Base-by-base conservation (phyloP, 2,888 invertebrate species). In the Pemphredon lugubris region DNA sequence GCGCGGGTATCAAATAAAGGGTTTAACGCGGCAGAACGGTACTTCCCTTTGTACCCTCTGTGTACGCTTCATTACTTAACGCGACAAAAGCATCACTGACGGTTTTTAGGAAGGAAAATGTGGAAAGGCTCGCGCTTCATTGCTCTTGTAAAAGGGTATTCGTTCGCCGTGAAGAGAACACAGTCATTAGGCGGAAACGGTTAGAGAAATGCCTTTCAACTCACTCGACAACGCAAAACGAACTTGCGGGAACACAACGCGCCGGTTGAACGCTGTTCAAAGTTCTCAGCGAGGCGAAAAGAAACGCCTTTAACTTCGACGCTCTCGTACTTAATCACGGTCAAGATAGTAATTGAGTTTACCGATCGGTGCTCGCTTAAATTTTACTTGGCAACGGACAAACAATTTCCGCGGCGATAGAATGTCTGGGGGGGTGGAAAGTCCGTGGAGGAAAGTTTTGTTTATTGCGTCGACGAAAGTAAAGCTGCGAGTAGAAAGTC, bases 111-210 rank as follows among this genome's bases (percentile, higher is more conserved):
- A 18, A 64, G 45, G 37, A 58, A 37, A 45, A 51, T 14, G 30
- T 7, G 21, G 23, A 21, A 1, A 14, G 14, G 13, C 18, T 6
- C 20, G 42, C 50, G 50, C 42, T 58, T 58, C 58, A 50, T 58
- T 50, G 48, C 57, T 50, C 44, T 14, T 5, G 1, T 39, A 34
- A 34, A 32, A 30, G n/a, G 18, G 42, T 13, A 21, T 18, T 20
- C 37, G 40, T 23, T 11, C 11, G 18, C 4, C 14, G 16, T 6
- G 48, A 30, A 23, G 18, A 26, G 50, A 55, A 20, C 16, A 23
- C 50, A 30, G 45, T 68, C 68, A 23, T 68, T 68, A 64, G 50
- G 34, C 34, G n/a, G 34, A 9, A 40, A 16, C 11, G n/a, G 16
- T 40, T 40, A 40, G 7, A 4, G n/a, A 40, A 16, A 16, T 6